Conservation (phyloP, 2,797 vertebrate species). For the Megaceryle alcyon region DNA sequence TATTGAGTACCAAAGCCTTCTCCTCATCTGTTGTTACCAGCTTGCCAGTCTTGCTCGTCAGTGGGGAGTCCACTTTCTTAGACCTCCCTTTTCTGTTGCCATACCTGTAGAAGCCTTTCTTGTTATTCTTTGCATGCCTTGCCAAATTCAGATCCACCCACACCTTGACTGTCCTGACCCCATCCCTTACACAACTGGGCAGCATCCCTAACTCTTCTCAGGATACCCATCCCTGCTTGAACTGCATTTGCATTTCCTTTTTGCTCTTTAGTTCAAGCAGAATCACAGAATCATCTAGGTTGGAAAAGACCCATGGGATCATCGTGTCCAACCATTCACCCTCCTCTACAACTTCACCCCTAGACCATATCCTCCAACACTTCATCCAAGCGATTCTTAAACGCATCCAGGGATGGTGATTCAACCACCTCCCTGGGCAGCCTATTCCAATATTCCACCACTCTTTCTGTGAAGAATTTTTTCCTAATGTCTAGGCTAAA, state of each 20-base stretch:
- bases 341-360: too few relatives aligned
- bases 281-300: too few relatives aligned
- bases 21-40: background rate
- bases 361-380: too few relatives aligned
- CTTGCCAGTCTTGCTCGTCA: background rate
- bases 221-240: background rate
- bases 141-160: background rate
- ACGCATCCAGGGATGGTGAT: too few relatives aligned
- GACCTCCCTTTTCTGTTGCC: background rate
- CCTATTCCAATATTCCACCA: too few relatives aligned
- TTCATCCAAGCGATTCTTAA: too few relatives aligned
- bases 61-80: background rate
- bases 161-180: background rate
- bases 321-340: too few relatives aligned
- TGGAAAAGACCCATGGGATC: too few relatives aligned
- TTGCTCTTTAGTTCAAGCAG: background rate
- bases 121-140: background rate
- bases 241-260: background rate
- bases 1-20: background rate
- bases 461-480: too few relatives aligned
- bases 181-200: background rate
- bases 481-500: too few relatives aligned
- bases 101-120: background rate
- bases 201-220: background rate
- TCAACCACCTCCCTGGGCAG: too few relatives aligned